Percentiles rank a stretch among this genome's conserved stretches.
Evolutionary conservation across 2,113 vertebrate species (phyloP).

Genomic region (Ictalurus furcatus): DNA sequence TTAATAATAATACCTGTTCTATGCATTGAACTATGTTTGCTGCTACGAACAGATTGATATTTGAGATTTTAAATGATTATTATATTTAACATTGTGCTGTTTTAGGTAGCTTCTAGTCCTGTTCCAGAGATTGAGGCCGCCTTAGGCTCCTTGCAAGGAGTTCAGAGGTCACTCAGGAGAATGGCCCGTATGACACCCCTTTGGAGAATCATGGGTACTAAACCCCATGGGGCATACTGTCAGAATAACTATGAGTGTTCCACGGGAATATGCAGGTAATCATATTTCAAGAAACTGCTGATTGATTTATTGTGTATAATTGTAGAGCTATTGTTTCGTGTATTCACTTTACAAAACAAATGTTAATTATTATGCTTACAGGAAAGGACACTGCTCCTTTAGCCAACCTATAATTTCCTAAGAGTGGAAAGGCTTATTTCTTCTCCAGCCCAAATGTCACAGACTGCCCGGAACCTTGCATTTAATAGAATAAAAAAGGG

Average conservation of each 20-base stretch:
- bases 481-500: slow-evolving; percentile 11
- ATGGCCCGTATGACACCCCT: slow-evolving; percentile 72
- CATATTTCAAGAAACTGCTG: not conserved
- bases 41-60: not conserved
- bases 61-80: not conserved
- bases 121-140: slow-evolving; percentile 32
- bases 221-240: slow-evolving; percentile 74
- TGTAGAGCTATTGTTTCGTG: not conserved
- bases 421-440: slow-evolving; percentile 6
- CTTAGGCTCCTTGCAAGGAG: slow-evolving; percentile 28
- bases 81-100: not conserved
- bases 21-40: not conserved
- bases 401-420: slow-evolving; percentile 55
- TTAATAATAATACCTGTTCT: not conserved
- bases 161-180: slow-evolving; percentile 49
- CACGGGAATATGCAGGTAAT: slow-evolving; percentile 73
- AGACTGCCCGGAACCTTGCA: not conserved
- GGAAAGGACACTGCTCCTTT: slow-evolving; percentile 58
- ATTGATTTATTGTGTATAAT: not conserved
- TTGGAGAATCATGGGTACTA: slow-evolving; percentile 77
- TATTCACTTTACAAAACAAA: not conserved
- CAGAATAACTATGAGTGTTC: slow-evolving; percentile 75
- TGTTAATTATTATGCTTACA: slow-evolving; percentile 20
- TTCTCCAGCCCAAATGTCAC: not conserved
- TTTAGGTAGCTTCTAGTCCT: slow-evolving; percentile 63